Evolutionary conservation across 1,140 invertebrate genomes (phyloP), one percentile per base, ranked within the genome.

Genomic region (Ephestia elutella): DNA sequence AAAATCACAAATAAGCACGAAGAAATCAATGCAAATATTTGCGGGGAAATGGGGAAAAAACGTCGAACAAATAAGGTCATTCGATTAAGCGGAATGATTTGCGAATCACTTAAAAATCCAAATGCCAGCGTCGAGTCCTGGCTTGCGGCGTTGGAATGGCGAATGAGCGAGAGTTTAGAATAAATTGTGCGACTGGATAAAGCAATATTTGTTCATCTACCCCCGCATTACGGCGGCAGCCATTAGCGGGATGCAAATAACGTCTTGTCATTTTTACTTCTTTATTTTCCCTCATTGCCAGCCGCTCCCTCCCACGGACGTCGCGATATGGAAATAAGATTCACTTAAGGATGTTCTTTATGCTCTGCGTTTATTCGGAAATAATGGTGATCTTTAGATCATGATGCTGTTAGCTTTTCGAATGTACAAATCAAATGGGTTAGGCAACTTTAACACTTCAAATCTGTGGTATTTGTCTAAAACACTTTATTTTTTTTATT

Each of bases 211-310:
- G 86, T 86, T 85, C 81, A 82, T 80, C 80, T 86, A 81, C 86
- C 82, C 85, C 80, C 82, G 82, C 82, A 84, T 85, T 86, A 86
- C 82, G 82, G 59, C 70, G 74, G 71, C 75, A 68, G 73, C 83
- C 86, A 88, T 88, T 88, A 88, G 82, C 77, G 82, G 71, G 81
- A 86, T 86, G 83, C 86, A 86, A 86, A 88, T 88, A 88, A 83
- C 83, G 82, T 88, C 86, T 88, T 85, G 82, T 88, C 82, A 84
- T 86, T 86, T 87, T 84, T 80, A 79, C 82, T 86, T 86, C 79
- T 83, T 86, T 88, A 86, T 83, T 83, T 86, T 82, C 73, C 70
- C 71, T 76, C 71, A 69, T 75, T 76, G 66, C 67, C 66, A 65
- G 74, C 76, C 66, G 75, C 74, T 78, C 74, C 72, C 75, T 73